Evolutionary conservation across 1,140 invertebrate species (phyloP), one percentile per base, ranked within the genome.

Genomic region (Muscidifurax raptorellus): DNA sequence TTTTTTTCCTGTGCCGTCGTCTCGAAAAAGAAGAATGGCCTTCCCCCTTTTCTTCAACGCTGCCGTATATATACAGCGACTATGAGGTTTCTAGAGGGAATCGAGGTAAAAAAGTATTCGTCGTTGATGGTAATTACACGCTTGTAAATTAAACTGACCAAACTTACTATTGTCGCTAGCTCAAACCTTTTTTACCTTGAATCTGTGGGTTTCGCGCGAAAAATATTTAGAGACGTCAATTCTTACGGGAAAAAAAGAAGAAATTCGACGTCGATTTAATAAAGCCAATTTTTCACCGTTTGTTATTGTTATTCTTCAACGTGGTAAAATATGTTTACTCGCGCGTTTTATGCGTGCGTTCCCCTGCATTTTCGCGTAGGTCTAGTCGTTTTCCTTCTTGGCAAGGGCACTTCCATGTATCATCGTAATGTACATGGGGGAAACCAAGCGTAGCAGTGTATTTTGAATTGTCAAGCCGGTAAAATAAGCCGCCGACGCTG

Each of bases 21-120:
- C 64, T 66, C 75, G 52, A 75, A 28, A 77, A 76, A 76, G 47
- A 77, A 77, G 75, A 77, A 77, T 52, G 64, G 74, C 44, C 74
- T 75, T 40, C n/a, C 22, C 25, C 32, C 25, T 72, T 72, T 72
- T 36, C 22, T 36, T 75, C 32, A 10, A 10, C 30, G 28, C 30
- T 22, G 30, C 71, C 40, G 10, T 40, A 12, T 22, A 1, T 36
- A 44, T 25, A 18, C 36, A 44, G 52, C 66, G 27, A 30, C 25
- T 12, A 15, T 15, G 25, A 27, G 9, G 2, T 69, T 69, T 69
- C 13, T 13, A 69, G 25, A 69, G 66, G 4, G 12, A 69, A 0
- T 67, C 66, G 66, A 13, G 10, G 28, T 69, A 69, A 69, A 69
- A 64, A 69, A 69, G 66, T 69, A 28, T 30, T 28, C 15, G 13